Evolutionary conservation across 2,797 vertebrate species (phyloP).

Genomic region (Myotis vivesi): DNA sequence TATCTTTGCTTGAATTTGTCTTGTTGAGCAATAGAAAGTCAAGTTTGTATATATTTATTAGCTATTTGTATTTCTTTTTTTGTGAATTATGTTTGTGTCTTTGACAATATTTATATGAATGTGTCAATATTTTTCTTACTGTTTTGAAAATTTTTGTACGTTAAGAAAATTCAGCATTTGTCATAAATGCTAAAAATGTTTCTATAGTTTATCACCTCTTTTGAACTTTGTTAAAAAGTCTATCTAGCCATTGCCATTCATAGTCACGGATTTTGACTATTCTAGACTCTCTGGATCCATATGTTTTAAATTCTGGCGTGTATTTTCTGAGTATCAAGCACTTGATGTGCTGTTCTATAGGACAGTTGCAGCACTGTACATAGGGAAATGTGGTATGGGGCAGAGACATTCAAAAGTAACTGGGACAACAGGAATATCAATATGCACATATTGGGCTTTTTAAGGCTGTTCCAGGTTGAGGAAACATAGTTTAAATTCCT

Average conservation of each 20-base stretch:
- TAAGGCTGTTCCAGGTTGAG: not conserved
- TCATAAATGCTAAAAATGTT: not conserved
- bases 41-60: not conserved
- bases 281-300: not conserved
- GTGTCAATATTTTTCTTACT: not conserved
- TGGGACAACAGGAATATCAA: not conserved
- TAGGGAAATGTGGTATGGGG: not conserved
- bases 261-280: not conserved
- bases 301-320: not conserved
- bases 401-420: not conserved
- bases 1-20: not conserved
- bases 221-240: not conserved
- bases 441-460: not conserved
- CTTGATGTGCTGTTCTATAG: not conserved
- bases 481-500: not conserved
- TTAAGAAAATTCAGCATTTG: not conserved
- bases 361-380: not conserved
- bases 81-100: not conserved
- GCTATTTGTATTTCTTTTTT: not conserved
- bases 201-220: not conserved
- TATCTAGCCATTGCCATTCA: not conserved
- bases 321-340: not conserved
- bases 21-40: not conserved
- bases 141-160: not conserved
- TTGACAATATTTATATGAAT: not conserved